Evolutionary conservation across 2,113 vertebrate species (phyloP), one percentile per base, ranked within the genome.

Genomic region (Neotoma lepida): DNA sequence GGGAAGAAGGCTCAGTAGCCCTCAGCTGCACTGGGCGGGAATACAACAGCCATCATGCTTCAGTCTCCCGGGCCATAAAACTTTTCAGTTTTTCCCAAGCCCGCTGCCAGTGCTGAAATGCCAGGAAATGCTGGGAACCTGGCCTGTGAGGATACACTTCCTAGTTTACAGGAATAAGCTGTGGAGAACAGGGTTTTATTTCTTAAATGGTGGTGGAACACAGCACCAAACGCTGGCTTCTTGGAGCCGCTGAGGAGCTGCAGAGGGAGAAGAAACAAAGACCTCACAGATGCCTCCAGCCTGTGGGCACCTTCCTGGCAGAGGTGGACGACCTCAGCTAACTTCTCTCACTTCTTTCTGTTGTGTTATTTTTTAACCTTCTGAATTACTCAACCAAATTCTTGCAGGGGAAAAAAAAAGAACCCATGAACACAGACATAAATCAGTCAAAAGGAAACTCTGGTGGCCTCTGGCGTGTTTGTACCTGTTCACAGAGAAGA

Each of bases 391-490:
- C 92, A 97, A 96, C 54, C 63, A 95, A 94, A 97, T 94, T 97
- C 93, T 95, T 95, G 84, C 15, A 14, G 95, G 95, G n/a, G 17
- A 95, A 10, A 93, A 89, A 17, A 91, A 44, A 41, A 46, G 96
- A 41, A 22, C 95, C 28, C 80, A 68, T 54, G 56, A 85, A 90
- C 77, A 41, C 44, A 68, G 63, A 82, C 1, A 1, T 54, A 94
- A 51, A 61, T 92, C 97, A 98, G 97, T 96, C 97, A 96, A 87
- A 90, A 90, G 95, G 9, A 93, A 96, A 94, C 96, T 96, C 35
- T 61, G 90, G n/a, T 64, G 0, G 58, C 73, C 51, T 87, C 71
- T 68, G 91, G 90, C 93, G 6, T 80, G 97, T 89, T 81, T 82
- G 81, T 96, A 93, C 84, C 71, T 12, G 86, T 86, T 94, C 54